Evolutionary conservation across 2,888 invertebrate genomes (phyloP).

Genomic region (Coremacera marginata): DNA sequence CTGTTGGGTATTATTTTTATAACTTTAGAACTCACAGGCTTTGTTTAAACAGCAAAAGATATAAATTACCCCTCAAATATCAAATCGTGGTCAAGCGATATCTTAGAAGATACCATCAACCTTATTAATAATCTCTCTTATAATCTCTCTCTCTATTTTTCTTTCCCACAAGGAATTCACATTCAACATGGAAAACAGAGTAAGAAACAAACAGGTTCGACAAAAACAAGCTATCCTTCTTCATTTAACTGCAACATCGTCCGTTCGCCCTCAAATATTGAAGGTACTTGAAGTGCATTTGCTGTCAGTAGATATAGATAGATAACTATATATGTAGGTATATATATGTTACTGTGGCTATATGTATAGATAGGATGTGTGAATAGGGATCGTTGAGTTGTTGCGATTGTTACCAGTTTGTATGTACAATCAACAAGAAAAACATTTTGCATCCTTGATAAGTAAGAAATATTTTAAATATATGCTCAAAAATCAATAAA

Average conservation of each 20-base stretch:
- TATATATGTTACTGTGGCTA: not conserved
- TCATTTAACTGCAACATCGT: constrained; percentile 21
- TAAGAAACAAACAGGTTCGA: not conserved
- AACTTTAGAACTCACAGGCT: no score
- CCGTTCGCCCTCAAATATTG: constrained; percentile 8
- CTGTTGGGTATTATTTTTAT: no score
- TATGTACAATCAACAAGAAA: not conserved
- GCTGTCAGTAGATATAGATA: not conserved
- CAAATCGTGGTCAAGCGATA: no score
- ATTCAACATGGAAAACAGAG: constrained; percentile 10
- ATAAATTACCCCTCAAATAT: no score
- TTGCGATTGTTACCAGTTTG: not conserved
- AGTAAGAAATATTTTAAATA: no score
- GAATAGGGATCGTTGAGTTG: not conserved
- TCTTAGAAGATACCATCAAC: no score
- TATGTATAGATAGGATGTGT: not conserved
- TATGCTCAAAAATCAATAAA: no score
- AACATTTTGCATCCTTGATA: no score
- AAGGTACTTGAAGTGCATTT: not conserved
- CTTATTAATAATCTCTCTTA: constrained; percentile 37
- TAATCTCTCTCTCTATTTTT: constrained; percentile 39
- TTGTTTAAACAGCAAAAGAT: no score
- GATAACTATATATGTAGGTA: no score
- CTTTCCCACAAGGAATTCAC: constrained; percentile 36
- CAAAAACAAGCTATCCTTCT: not conserved